These are phyloP conservation scores for Phyllostomus hastatus DNA, from an alignment of 2,113 vertebrate genomes.

Conservation along the genomic window DNA sequence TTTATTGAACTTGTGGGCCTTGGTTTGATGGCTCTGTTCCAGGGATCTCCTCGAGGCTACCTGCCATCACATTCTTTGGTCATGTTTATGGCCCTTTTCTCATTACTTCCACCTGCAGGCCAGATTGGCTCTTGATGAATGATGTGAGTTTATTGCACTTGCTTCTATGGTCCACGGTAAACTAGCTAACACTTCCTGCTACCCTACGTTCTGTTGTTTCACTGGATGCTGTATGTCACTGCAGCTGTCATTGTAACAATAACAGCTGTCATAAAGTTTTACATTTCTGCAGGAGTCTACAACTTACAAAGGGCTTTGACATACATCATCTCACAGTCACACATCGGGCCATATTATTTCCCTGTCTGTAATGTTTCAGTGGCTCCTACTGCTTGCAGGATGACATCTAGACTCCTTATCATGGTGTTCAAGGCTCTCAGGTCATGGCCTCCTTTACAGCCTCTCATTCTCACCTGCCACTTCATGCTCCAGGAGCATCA, in stretches of 20 bases:
- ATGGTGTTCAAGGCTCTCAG: neutral
- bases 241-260: neutral
- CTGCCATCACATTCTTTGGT: neutral
- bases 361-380: no score
- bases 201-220: no score
- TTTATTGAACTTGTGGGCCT: neutral
- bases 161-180: neutral
- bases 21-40: neutral
- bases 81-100: neutral
- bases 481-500: neutral
- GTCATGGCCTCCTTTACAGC: neutral
- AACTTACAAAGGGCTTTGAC: neutral
- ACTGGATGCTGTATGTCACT: rapidly evolving
- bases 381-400: neutral
- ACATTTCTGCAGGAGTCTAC: neutral
- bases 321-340: neutral
- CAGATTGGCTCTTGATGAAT: neutral
- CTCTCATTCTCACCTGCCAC: neutral
- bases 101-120: neutral
- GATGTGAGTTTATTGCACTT: neutral
- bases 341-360: rapidly evolving
- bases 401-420: neutral
- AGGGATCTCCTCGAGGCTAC: no score
- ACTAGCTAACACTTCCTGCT: neutral
- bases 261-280: neutral